These are phyloP conservation scores for Rhineura floridana DNA, from an alignment of 2,113 vertebrate species.

Conservation along the genomic window DNA sequence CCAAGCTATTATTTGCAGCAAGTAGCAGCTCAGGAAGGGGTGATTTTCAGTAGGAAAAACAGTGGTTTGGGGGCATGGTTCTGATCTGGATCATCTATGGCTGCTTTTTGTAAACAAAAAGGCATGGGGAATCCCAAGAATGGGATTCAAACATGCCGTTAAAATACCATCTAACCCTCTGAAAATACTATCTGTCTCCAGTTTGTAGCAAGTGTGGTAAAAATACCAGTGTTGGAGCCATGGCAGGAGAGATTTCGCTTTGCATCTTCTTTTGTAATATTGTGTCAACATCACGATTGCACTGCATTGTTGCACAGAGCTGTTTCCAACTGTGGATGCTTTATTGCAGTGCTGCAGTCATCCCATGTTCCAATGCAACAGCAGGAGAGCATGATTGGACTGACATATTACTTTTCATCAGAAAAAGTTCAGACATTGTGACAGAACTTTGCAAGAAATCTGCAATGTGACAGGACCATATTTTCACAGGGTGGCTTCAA, in stretches of 20 bases:
- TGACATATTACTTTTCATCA: background rate
- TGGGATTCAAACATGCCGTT: background rate
- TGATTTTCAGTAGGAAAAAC: background rate
- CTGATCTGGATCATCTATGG: background rate
- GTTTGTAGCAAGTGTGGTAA: background rate
- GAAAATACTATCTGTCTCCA: no score
- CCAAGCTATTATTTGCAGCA: background rate
- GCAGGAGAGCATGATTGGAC: background rate
- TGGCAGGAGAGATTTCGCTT: background rate
- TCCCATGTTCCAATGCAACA: background rate
- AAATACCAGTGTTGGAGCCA: background rate
- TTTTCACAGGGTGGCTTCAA: background rate
- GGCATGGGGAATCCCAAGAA: background rate
- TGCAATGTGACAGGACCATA: background rate
- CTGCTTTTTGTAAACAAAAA: background rate
- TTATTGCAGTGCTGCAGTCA: background rate
- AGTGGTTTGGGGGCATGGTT: background rate
- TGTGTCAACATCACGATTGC: background rate
- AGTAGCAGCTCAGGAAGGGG: background rate
- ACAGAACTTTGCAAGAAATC: background rate
- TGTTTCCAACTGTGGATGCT: background rate
- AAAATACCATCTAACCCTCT: background rate
- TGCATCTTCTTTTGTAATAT: background rate
- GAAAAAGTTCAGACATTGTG: background rate
- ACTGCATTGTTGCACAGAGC: background rate